Conservation (phyloP, 2,113 vertebrate genomes). For the Bufo gargarizans region DNA sequence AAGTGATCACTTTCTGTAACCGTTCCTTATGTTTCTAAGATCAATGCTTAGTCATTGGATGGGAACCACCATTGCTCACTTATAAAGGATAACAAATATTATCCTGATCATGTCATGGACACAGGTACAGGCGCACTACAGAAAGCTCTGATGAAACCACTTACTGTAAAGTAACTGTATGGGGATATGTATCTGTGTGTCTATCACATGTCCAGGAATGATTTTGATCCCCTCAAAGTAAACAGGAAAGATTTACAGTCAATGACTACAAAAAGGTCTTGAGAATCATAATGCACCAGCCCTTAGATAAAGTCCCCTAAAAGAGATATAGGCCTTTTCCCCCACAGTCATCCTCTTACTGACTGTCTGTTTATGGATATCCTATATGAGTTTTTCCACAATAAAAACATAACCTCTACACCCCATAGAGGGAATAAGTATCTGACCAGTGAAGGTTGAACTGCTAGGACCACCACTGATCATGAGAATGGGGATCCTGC, state of each 20-base stretch:
- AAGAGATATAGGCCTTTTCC: background rate
- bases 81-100: background rate
- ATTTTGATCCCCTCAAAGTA: background rate
- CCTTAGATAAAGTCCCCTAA: background rate
- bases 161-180: background rate
- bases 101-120: too few species aligned
- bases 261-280: too few species aligned
- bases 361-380: too few species aligned
- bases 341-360: too few species aligned
- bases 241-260: too few species aligned
- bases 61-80: background rate
- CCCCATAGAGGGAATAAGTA: too few species aligned
- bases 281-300: background rate
- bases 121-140: background rate
- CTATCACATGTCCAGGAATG: background rate
- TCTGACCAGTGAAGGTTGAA: too few species aligned
- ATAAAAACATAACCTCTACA: too few species aligned
- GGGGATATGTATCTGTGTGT: too few species aligned
- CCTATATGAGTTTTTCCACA: too few species aligned
- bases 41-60: background rate
- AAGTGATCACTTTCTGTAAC: background rate
- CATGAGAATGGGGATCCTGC: too few species aligned
- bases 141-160: background rate
- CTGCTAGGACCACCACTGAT: too few species aligned
- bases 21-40: background rate